Conservation (phyloP, 2,888 invertebrate species). For the Athalia circularis region DNA sequence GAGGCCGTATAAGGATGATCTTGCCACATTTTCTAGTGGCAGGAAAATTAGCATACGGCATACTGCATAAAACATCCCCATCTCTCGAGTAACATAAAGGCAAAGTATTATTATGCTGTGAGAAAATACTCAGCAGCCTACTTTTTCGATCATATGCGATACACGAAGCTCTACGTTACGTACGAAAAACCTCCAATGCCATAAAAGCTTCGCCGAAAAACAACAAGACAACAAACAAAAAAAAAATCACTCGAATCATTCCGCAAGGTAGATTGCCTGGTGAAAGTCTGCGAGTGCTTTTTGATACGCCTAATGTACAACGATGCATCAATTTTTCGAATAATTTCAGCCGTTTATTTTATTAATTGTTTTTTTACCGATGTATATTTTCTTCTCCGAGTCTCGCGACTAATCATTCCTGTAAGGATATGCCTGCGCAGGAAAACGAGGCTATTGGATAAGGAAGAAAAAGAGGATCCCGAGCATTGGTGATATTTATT, state of each 20-base stretch:
- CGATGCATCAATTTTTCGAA: constrained; percentile 16
- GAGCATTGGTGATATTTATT: constrained; percentile 40
- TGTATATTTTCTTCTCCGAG: constrained; percentile 1
- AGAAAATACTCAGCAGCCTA: constrained; percentile 6
- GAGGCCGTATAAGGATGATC: not conserved
- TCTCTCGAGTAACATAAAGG: constrained; percentile 11
- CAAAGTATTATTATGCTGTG: constrained; percentile 12
- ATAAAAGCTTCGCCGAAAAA: not conserved
- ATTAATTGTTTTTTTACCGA: not conserved
- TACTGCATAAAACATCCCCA: constrained; percentile 27
- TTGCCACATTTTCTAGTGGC: constrained; percentile 20
- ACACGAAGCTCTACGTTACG: not conserved
- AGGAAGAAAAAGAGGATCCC: constrained; percentile 42
- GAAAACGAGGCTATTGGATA: constrained; percentile 45
- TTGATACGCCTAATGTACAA: not conserved
- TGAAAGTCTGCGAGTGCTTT: too few species aligned
- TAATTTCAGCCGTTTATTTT: not conserved
- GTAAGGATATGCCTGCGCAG: constrained; percentile 3
- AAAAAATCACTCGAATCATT: too few species aligned
- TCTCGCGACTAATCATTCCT: constrained; percentile 32
- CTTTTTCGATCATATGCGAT: constrained; percentile 22
- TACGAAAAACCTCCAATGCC: too few species aligned
- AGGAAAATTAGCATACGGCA: constrained; percentile 32
- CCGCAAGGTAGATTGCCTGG: too few species aligned
- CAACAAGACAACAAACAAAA: not conserved